phyloP scores from a whole-genome alignment of 2,888 invertebrate genomes.

The Lochmaea capreae region DNA sequence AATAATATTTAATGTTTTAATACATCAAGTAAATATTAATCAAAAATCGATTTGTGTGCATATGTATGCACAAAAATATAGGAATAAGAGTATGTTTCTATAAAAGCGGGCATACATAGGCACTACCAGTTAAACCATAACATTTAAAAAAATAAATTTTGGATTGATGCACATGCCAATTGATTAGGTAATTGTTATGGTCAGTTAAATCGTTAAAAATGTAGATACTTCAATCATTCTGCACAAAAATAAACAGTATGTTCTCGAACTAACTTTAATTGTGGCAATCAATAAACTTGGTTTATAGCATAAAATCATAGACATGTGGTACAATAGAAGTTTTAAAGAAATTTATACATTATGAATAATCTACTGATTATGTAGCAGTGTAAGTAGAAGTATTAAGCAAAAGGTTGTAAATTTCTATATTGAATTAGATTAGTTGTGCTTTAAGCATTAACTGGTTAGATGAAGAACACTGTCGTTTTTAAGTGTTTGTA shows the following conservation, averaged over 20 bases:
- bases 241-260: constrained; percentile 51
- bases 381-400: background rate
- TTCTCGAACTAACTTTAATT: constrained; percentile 25
- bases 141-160: constrained; percentile 47
- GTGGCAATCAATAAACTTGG: too few relatives aligned
- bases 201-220: constrained; percentile 40
- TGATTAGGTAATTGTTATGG: constrained; percentile 41
- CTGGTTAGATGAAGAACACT: background rate
- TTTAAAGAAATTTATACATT: background rate
- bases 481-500: background rate
- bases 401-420: background rate
- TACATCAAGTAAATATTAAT: constrained; percentile 39
- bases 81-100: constrained; percentile 27
- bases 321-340: background rate
- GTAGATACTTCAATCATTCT: constrained; percentile 63
- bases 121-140: constrained; percentile 55
- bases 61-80: constrained; percentile 56
- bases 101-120: constrained; percentile 60
- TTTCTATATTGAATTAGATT: background rate
- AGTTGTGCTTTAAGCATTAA: constrained; percentile 7
- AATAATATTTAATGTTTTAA: constrained; percentile 24
- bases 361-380: background rate
- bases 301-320: background rate
- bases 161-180: constrained; percentile 59
- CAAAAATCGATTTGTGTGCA: constrained; percentile 51